Evolutionary conservation across 2,113 vertebrate species (phyloP).

Genomic region (Menidia beryllina): DNA sequence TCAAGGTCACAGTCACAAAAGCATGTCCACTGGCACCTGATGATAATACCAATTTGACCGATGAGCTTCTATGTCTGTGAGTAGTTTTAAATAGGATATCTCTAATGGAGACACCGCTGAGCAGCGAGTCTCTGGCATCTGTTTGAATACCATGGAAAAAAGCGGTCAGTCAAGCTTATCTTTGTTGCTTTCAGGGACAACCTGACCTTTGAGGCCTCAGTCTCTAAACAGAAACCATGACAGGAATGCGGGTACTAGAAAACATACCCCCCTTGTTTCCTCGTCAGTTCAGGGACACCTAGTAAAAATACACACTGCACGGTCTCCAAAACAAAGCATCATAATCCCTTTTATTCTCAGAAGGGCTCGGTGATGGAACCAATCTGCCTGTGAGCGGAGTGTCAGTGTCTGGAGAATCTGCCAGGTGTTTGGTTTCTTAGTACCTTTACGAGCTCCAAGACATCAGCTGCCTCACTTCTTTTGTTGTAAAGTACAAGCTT

Average conservation of each 20-base stretch:
- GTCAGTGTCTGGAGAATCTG: slow-evolving; percentile 38
- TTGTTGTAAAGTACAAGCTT: neutral
- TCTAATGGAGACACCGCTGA: slow-evolving; percentile 25
- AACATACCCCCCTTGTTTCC: slow-evolving; percentile 23
- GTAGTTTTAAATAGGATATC: slow-evolving; percentile 66
- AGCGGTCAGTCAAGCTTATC: slow-evolving; percentile 48
- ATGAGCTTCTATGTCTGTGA: slow-evolving; percentile 28
- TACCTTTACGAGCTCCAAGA: neutral
- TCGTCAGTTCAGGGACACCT: slow-evolving; percentile 20
- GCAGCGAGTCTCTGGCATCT: slow-evolving; percentile 42
- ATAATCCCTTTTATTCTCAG: slow-evolving; percentile 59
- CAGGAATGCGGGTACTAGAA: slow-evolving; percentile 28
- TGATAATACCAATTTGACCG: slow-evolving; percentile 14
- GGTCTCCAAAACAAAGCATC: slow-evolving; percentile 34
- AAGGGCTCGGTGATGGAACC: slow-evolving; percentile 50
- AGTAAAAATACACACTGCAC: slow-evolving; percentile 35
- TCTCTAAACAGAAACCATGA: slow-evolving; percentile 14
- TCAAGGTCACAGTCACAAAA: slow-evolving; percentile 41
- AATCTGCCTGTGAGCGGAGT: slow-evolving; percentile 25
- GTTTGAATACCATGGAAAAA: slow-evolving; percentile 56
- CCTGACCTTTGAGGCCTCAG: slow-evolving; percentile 54
- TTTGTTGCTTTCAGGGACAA: slow-evolving; percentile 43
- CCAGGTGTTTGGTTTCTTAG: slow-evolving; percentile 24
- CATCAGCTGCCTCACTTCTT: neutral
- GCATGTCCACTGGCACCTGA: slow-evolving; percentile 28